Evolutionary conservation across 2,888 invertebrate species (phyloP), one percentile per base, ranked within the genome.

Genomic region (Drosophila conformis): DNA sequence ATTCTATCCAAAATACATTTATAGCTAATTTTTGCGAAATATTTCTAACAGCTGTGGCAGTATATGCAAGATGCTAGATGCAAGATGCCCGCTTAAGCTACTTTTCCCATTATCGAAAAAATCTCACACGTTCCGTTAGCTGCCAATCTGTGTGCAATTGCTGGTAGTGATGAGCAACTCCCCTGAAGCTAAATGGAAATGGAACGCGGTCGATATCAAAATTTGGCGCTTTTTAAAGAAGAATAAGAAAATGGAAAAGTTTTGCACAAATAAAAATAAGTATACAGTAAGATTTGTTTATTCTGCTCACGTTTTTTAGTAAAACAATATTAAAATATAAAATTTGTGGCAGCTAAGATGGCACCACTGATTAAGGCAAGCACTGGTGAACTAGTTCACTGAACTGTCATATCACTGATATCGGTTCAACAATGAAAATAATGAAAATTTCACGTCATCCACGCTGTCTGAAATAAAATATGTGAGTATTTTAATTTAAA

Each of bases 381-480:
- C 33, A 27, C n/a, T 18, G 31, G 7, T 29, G 69, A 76, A 72
- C 85, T 71, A 82, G 73, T 78, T 82, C 80, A 48, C 42, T 73
- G 72, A 79, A 61, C 66, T 49, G 27, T n/a, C 53, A 53, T 53
- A 38, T 53, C 36, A 38, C 48, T 58, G 58, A 57, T 71, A 70
- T 80, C 73, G 73, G 71, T 69, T 72, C 74, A 70, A 66, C 65
- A 69, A 81, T 31, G 70, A 86, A 82, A 85, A 78, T 73, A 83
- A 76, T 69, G 65, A 86, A 83, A 65, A 69, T 72, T 79, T 76
- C 87, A 78, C 67, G 71, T 66, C 73, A 86, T 80, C 72, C 79
- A 83, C 83, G 83, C 78, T 73, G 71, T 60, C 66, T 76, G 70
- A 60, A 52, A 66, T 69, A 70, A 74, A 71, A 69, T 62, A 72